Evolutionary conservation across 2,113 vertebrate species (phyloP).

Genomic region (Psilopogon haemacephalus): DNA sequence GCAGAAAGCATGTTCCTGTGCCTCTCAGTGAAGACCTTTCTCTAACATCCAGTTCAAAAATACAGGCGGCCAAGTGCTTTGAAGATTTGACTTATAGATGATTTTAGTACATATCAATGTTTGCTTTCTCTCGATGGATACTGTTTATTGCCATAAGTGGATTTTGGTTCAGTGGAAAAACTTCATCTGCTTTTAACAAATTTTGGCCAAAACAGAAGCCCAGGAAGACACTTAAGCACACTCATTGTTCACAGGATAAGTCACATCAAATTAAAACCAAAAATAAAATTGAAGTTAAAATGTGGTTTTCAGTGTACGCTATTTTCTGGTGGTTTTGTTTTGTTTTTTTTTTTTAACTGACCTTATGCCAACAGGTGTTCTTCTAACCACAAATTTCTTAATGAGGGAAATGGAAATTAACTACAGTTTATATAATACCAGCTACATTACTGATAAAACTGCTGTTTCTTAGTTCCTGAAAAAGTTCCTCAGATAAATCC

Average conservation of each 20-base stretch:
- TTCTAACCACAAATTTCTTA: background rate
- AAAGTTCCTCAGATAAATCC: background rate
- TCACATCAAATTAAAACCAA: background rate
- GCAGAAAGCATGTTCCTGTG: background rate
- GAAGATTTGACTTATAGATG: background rate
- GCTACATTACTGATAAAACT: background rate
- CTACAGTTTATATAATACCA: background rate
- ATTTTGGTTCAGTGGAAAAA: background rate
- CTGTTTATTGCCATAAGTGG: background rate
- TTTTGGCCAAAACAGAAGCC: background rate
- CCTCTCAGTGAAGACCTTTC: background rate
- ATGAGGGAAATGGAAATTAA: background rate
- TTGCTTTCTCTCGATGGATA: background rate
- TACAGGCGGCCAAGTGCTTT: background rate
- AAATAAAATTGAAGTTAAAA: background rate
- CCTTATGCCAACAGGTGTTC: background rate
- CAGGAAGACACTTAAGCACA: background rate
- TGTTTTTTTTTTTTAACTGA: background rate
- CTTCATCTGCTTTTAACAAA: background rate
- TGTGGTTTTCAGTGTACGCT: too few species aligned
- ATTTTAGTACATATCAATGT: background rate
- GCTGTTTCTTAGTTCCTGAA: background rate
- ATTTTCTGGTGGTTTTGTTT: too few species aligned
- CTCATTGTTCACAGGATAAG: background rate
- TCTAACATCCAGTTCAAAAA: background rate